A percentile compares a stretch with the other conserved stretches of the same genome.
Conservation (phyloP, 2,797 vertebrate species). For the Buceros bicornis region DNA sequence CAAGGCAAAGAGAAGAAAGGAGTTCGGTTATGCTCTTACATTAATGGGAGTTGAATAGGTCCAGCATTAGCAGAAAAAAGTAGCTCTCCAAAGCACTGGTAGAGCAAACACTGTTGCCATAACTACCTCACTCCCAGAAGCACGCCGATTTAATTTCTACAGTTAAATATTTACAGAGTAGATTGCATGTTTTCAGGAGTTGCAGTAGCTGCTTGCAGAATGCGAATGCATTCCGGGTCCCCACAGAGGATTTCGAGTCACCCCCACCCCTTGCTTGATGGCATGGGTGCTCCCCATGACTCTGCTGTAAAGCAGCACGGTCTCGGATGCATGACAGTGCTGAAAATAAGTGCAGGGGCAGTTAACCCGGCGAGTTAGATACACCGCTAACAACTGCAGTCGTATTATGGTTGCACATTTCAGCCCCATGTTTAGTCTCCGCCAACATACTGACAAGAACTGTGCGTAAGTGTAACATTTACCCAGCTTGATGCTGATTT, state of each 20-base stretch:
- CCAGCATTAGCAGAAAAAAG: not conserved
- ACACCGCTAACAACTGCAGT: not conserved
- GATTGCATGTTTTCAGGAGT: not conserved
- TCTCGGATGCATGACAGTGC: not conserved
- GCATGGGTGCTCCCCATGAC: not conserved
- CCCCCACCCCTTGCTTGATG: not conserved
- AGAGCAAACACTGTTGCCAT: not conserved
- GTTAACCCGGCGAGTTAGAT: not conserved
- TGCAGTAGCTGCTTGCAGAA: not conserved
- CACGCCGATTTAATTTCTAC: not conserved
- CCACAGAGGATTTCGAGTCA: not conserved
- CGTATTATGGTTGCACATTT: not conserved
- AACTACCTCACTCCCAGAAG: constrained; percentile 12
- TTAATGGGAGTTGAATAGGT: not conserved
- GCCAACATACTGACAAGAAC: not conserved
- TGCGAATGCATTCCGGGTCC: not conserved
- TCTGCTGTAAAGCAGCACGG: not conserved
- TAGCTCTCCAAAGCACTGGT: not conserved
- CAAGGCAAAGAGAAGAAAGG: not conserved
- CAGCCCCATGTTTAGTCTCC: not conserved
- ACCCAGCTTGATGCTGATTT: not conserved
- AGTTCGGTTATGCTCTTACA: not conserved
- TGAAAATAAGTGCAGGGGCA: not conserved
- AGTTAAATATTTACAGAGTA: constrained; percentile 28
- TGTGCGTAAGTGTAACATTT: not conserved